Percentiles rank a stretch among this genome's conserved stretches.
Conservation (phyloP, 2,113 vertebrate species). For the Prinia subflava region DNA sequence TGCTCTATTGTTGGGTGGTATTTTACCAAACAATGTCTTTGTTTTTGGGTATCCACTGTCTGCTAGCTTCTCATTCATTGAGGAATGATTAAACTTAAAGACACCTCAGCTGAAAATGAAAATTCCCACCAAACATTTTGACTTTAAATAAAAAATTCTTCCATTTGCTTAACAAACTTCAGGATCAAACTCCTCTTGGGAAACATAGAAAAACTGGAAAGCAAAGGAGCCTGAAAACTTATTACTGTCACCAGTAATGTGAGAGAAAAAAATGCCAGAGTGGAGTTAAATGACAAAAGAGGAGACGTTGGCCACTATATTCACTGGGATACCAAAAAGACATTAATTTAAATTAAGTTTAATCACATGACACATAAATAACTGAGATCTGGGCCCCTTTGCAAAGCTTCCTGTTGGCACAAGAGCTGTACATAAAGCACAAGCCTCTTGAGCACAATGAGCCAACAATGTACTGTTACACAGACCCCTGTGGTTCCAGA, state of each 20-base stretch:
- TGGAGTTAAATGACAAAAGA: background rate
- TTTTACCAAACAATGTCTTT: accelerated
- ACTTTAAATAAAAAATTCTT: background rate
- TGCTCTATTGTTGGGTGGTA: background rate
- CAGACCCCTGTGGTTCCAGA: accelerated
- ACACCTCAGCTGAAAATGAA: background rate
- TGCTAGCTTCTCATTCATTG: background rate
- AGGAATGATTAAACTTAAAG: background rate
- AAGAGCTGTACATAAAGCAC: accelerated
- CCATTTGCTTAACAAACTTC: background rate
- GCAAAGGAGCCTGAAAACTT: background rate
- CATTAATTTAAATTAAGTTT: background rate
- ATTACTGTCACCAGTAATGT: background rate
- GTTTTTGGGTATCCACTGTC: background rate
- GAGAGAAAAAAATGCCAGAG: background rate
- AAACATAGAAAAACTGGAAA: background rate
- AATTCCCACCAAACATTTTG: background rate
- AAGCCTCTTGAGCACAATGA: background rate
- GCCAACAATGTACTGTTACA: background rate
- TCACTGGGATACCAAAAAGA: background rate
- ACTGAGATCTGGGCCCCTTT: background rate
- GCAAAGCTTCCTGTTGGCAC: background rate
- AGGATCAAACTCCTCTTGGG: background rate
- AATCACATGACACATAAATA: background rate
- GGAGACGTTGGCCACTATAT: accelerated